Base-by-base conservation (phyloP, 1,140 invertebrate genomes). In the Aphelenchoides avenae region DNA sequence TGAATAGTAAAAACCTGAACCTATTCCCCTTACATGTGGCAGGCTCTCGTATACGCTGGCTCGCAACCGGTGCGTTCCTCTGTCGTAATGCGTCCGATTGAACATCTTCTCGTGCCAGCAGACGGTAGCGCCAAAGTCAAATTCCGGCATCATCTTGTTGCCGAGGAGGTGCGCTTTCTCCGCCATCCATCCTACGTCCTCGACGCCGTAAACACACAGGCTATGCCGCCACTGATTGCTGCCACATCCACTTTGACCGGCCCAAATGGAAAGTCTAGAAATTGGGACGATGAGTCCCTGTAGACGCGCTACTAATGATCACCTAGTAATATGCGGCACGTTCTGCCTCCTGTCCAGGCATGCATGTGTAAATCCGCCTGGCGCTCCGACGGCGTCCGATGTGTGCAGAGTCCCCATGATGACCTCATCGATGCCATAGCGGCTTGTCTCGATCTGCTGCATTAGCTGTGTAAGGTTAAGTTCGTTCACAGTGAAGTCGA, bases 81-180 rank as follows among this genome's bases (percentile, higher is more conserved):
- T 11, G 15, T 52, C 13, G 11, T 15, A 53, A 26, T 33, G 27
- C 18, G 56, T 57, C 33, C 55, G 55, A 30, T 57, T 57, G 22
- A 57, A 57, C 20, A 57, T 20, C n/a, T 48, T 22, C 30, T 51
- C 48, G 27, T 53, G 52, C 52, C 52, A 53, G 24, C 52, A 53
- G n/a, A 37, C 33, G 20, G 52, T 43, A 5, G 39, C 52, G 9
- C 46, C 52, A 31, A 85, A 63, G 85, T 84, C 40, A 84, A 86
- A 42, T 61, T 68, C 20, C 71, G 76, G 24, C 83, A 85, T 56
- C 86, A 53, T 22, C 24, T 53, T 51, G 20, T 40, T 63, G n/a
- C 30, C 39, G 40, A 53, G 52, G 2, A 53, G 89, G 77, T 87
- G 90, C 26, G 52, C 41, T 26, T 20, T 13, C 44, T 52, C n/a